Base-by-base conservation (phyloP, 1,140 invertebrate species). In the Batillaria attramentaria region DNA sequence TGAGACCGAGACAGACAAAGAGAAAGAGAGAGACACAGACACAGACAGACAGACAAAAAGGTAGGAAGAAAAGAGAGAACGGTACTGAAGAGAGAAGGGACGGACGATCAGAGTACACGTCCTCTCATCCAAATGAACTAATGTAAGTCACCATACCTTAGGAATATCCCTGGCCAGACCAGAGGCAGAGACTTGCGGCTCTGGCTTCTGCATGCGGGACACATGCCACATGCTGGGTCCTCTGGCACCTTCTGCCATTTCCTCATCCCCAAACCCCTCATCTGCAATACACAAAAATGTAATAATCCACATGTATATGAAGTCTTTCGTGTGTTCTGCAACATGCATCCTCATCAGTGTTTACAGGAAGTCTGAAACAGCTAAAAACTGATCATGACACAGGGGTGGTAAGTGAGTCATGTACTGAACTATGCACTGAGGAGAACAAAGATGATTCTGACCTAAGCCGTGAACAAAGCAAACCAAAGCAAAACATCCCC, bases 111-210 rank as follows among this genome's bases (percentile, higher is more conserved):
- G 31, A 28, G 6, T 28, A 13, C 6, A 62, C 18, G 57, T 16
- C 18, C 5, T n/a, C 28, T 8, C n/a, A n/a, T 28, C 8, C 57
- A 62, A 62, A 5, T 16, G 28, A 62, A 28, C 28, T 5, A 28
- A 66, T 35, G 33, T 35, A 37, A 8, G 31, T 35, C 4, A 66
- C 62, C 35, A 43, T 70, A 70, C 68, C 68, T 70, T 70, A 42
- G 46, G 46, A 42, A 70, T 43, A 28, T 70, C 39, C 31, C 24
- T 46, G 41, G 68, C 41, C 42, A 70, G 28, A 28, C 1, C 41
- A 5, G 68, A 24, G 3, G 68, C 68, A 2, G 68, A 70, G 37
- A 37, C 41, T 5, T 39, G 68, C 10, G 24, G 13, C 41, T 70
- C 68, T 13, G 41, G 6, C 41, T 46, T 70, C 4, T 16, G 5